A percentile compares a stretch with the other conserved stretches of the same genome.
Conservation (phyloP, 2,797 vertebrate species). For the Channallabes apus region DNA sequence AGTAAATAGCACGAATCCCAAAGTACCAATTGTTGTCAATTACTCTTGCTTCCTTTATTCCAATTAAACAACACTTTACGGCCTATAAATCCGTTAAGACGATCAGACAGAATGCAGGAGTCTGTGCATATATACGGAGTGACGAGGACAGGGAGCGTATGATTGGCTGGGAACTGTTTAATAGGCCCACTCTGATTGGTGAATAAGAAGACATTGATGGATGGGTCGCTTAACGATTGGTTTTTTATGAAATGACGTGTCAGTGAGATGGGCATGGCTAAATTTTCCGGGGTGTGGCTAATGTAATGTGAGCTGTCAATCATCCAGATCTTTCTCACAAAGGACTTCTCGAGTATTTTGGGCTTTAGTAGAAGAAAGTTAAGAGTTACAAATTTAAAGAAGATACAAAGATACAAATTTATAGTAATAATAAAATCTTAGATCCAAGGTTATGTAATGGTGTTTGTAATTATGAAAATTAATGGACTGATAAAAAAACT, state of each 20-base stretch:
- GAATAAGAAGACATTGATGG: slow-evolving; percentile 68
- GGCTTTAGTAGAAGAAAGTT: slow-evolving; percentile 2
- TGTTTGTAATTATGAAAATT: neutral
- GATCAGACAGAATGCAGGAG: neutral
- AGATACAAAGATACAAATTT: neutral
- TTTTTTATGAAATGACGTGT: slow-evolving; percentile 51
- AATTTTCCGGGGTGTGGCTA: slow-evolving; percentile 30
- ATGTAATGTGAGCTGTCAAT: slow-evolving; percentile 54
- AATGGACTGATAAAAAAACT: neutral
- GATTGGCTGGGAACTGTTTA: slow-evolving; percentile 67
- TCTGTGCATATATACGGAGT: slow-evolving; percentile 49
- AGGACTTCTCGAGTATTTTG: slow-evolving; percentile 15
- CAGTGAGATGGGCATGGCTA: slow-evolving; percentile 45
- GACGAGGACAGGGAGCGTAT: neutral
- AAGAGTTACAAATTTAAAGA: neutral
- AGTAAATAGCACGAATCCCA: neutral
- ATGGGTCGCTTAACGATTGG: slow-evolving; percentile 64
- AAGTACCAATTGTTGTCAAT: neutral
- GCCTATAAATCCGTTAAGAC: neutral
- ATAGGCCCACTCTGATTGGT: slow-evolving; percentile 66
- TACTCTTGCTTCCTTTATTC: neutral
- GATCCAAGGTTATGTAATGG: neutral
- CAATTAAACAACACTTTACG: neutral
- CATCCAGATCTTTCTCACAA: slow-evolving; percentile 42
- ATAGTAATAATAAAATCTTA: neutral